Evolutionary conservation across 2,888 invertebrate genomes (phyloP).

Genomic region (Aricia artaxerxes): DNA sequence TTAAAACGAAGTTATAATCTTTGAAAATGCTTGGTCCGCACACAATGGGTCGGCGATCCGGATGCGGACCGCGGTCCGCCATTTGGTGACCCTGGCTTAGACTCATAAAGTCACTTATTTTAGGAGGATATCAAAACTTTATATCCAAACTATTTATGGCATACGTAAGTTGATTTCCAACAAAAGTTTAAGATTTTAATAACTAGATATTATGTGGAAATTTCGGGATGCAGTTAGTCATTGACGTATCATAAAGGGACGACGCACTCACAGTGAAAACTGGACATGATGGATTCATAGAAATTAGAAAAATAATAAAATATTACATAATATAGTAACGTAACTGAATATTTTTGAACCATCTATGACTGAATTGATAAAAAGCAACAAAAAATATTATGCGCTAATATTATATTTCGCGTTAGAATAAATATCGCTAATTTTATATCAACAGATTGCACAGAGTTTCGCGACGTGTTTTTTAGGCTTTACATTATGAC

Average conservation of each 20-base stretch:
- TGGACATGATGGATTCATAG: neutral
- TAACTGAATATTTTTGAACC: neutral
- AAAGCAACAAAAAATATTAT: too few species aligned
- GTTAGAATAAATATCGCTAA: too few species aligned
- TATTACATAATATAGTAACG: too few species aligned
- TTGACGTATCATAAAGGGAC: neutral
- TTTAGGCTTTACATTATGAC: too few species aligned
- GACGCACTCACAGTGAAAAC: neutral
- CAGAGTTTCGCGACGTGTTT: too few species aligned
- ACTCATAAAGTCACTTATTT: neutral
- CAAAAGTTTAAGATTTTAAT: slow-evolving; percentile 14
- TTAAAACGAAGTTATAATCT: too few species aligned
- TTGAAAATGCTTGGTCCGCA: too few species aligned
- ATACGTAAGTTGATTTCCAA: neutral
- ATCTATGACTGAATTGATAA: neutral
- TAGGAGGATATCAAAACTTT: neutral
- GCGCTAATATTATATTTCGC: too few species aligned
- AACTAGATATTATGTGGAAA: neutral
- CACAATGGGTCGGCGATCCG: too few species aligned
- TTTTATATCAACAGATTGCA: too few species aligned
- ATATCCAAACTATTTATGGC: neutral
- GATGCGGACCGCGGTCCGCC: too few species aligned
- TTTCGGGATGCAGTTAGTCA: neutral
- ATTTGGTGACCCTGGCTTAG: too few species aligned
- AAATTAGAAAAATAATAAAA: neutral